Base-by-base conservation (phyloP, 2,888 invertebrate genomes). In the Hirtodrosophila trivittata region DNA sequence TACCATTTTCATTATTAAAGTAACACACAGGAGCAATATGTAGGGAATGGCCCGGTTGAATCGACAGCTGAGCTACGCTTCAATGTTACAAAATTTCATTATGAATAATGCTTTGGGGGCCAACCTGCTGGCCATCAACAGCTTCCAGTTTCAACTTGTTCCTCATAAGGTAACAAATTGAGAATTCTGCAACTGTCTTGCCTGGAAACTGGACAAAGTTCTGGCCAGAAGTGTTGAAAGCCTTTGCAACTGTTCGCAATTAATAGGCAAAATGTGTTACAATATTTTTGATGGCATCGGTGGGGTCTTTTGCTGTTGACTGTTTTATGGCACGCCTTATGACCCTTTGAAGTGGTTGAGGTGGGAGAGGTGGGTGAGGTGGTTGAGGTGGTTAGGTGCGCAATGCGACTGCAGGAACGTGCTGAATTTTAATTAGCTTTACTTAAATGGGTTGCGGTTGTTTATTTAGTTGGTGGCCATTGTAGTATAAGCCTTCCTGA, bases 241-340 rank as follows among this genome's bases (percentile, higher is more conserved):
- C 13, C 35, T 42, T 42, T 46, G 55, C 49, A 37, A 43, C 33
- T 57, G 55, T 12, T 33, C 41, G 57, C 75, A 86, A 81, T 86
- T 86, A 86, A 81, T 86, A 81, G 77, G 75, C 67, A 74, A 86
- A 81, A 77, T 86, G 80, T 86, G 85, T 63, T 84, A 74, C 86
- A 86, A 84, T 81, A 84, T 77, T 84, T 80, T 77, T 81, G 86
- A 81, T 86, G 75, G 77, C 77, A 67, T 63, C 73, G 45, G 45
- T 55, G 9, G 10, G 13, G 12, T 33, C 13, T 28, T n/a, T 28
- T 4, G 9, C 38, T 41, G 55, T 56, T 69, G 62, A 67, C 63
- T 57, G 54, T 64, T 86, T 80, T 80, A 86, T 74, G 75, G 75
- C 60, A 28, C 39, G 77, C 42, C 66, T 72, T 78, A 72, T 59